Percentiles rank a stretch among this genome's conserved stretches.
These are phyloP conservation scores for Gallinago stenura DNA, from an alignment of 2,797 vertebrate species.

Conservation along the genomic window DNA sequence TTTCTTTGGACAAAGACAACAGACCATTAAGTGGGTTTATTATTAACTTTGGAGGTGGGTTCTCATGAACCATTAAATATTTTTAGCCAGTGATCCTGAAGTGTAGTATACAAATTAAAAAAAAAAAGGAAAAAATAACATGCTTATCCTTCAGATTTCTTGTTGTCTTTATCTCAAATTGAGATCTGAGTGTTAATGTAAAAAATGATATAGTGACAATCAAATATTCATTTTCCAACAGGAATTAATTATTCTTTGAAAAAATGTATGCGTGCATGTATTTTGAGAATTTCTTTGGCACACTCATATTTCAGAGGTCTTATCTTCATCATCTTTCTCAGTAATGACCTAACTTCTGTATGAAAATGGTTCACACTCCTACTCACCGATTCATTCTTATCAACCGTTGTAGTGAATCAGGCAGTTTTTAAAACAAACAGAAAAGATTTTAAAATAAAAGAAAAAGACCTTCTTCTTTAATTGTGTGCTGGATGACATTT, in stretches of 20 bases:
- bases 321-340: conserved; percentile 66
- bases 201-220: conserved; percentile 20
- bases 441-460: conserved; percentile 64
- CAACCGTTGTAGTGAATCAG: conserved; percentile 67
- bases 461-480: conserved; percentile 69
- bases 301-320: conserved; percentile 62
- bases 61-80: not conserved
- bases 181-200: conserved; percentile 3
- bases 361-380: conserved; percentile 66
- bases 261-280: conserved; percentile 57
- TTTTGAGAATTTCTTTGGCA: conserved; percentile 74
- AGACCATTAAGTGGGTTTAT: not conserved
- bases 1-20: not conserved
- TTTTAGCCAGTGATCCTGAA: not conserved
- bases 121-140: not conserved
- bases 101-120: not conserved
- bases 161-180: conserved; percentile 39
- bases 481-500: conserved; percentile 76
- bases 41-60: not conserved
- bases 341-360: conserved; percentile 68
- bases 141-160: not conserved
- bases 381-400: conserved; percentile 75
- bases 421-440: conserved; percentile 74
- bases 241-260: conserved; percentile 71
- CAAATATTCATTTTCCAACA: conserved; percentile 70